Base-by-base conservation (phyloP, 2,888 invertebrate species). In the Drosophila melanocephala region DNA sequence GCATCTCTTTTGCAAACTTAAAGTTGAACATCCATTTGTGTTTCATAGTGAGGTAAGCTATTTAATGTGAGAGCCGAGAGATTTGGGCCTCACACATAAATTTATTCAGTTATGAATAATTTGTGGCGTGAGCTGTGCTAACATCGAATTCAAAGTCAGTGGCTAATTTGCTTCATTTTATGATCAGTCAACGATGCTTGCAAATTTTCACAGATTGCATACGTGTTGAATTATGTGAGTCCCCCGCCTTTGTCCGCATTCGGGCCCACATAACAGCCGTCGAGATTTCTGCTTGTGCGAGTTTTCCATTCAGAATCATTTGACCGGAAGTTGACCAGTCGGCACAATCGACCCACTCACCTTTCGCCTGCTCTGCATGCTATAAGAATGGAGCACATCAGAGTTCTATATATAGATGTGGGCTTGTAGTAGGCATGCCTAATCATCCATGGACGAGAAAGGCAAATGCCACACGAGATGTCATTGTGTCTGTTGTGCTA, bases 301-400 rank as follows among this genome's bases (percentile, higher is more conserved):
- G 64, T 51, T 71, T 84, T 75, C 58, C 77, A 81, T 81, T 86
- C 87, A 72, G 60, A 79, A 58, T 61, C 89, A 86, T 78, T 87
- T 89, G 86, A 89, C 90, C 89, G 88, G 90, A 89, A 89, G 84
- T 47, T 82, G 89, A 82, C 84, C 89, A 87, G 84, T 89, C 91
- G 86, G 89, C 91, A 91, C 66, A 90, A 86, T 71, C 84, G 83
- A 70, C 53, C 77, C 83, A 81, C 81, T 85, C 75, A 86, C 88
- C 86, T 89, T 75, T 62, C 22, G n/a, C 42, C 10, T 32, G 44
- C 61, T 30, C 33, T 14, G 28, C 28, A 42, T 52, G 59, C 16
- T 37, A 30, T 51, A 47, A 47, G 47, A 16, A 47, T 26, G 47
- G 47, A 47, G 16, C 9, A 47, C 26, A 47, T 47, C 47, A 16